A percentile compares a stretch with the other conserved stretches of the same genome.
Conservation (phyloP, 2,888 invertebrate genomes). For the Bugula neritina region DNA sequence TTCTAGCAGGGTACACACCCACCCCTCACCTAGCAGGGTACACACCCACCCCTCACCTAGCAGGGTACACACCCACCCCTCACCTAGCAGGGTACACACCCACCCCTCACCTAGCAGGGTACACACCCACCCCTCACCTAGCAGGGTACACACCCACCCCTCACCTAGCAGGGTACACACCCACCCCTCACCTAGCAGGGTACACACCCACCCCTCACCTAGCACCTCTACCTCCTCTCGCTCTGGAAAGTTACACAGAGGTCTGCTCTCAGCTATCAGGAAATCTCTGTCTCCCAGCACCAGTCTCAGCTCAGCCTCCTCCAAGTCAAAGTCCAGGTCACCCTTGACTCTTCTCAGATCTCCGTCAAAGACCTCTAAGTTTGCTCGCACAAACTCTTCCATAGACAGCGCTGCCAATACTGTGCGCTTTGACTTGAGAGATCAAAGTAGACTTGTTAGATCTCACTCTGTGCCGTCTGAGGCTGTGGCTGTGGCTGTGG, state of each 20-base stretch:
- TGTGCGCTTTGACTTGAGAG: conserved; percentile 1
- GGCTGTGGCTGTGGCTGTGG: neutral
- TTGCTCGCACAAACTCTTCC: neutral
- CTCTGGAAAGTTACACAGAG: neutral
- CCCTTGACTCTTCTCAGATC: conserved; percentile 4
- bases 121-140: too few species aligned
- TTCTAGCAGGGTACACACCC: too few species aligned
- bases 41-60: too few species aligned
- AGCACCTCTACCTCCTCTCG: too few species aligned
- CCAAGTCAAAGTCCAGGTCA: conserved; percentile 1
- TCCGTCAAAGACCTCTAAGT: neutral
- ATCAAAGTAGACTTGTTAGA: neutral
- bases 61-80: too few species aligned
- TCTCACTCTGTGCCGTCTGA: neutral
- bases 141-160: too few species aligned
- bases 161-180: too few species aligned
- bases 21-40: too few species aligned
- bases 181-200: too few species aligned
- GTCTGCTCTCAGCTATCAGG: conserved; percentile 5
- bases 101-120: too few species aligned
- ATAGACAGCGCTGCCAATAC: neutral
- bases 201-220: too few species aligned
- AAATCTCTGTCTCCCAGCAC: conserved; percentile 1
- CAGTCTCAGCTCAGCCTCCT: neutral
- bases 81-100: too few species aligned